Evolutionary conservation across 53 echinoderm and acorn worm species (phyloP).

Genomic region (Antedon mediterranea): DNA sequence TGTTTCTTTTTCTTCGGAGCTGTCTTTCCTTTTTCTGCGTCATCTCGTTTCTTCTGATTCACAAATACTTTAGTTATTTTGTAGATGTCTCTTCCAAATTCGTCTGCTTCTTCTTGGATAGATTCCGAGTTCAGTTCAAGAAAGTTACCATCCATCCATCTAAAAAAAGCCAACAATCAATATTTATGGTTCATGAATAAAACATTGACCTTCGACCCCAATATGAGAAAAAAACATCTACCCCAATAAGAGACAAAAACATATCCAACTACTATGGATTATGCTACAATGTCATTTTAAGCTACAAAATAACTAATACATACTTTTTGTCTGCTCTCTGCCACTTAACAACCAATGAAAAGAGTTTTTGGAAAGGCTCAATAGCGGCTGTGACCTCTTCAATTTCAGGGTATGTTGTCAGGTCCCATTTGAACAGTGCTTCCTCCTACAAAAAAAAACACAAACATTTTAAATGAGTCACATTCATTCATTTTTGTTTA

Average conservation of each 20-base stretch:
- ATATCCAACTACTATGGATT: too few relatives aligned
- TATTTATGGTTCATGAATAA: too few relatives aligned
- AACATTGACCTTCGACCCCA: too few relatives aligned
- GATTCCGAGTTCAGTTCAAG: constrained; percentile 87
- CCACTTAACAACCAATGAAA: constrained; percentile 95
- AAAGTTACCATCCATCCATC: constrained; percentile 99
- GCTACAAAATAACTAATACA: constrained; percentile 4
- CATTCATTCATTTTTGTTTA: too few relatives aligned
- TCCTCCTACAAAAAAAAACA: constrained; percentile 56
- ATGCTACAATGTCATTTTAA: too few relatives aligned
- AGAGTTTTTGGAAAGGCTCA: constrained; percentile 90
- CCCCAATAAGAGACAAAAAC: too few relatives aligned
- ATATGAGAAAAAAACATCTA: too few relatives aligned
- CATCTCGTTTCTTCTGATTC: constrained; percentile 83
- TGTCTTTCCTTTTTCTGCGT: constrained; percentile 82
- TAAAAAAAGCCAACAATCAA: constrained; percentile 6
- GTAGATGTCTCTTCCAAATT: constrained; percentile 98
- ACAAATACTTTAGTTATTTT: constrained; percentile 92
- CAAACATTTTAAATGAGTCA: too few relatives aligned
- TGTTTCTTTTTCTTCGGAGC: constrained; percentile 77
- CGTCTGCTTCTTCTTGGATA: constrained; percentile 78
- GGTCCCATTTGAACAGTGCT: constrained; percentile 86
- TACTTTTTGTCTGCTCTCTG: constrained; percentile 98
- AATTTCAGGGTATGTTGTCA: constrained; percentile 75
- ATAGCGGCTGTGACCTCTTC: constrained; percentile 72